These are phyloP conservation scores for Parotocinclus haroldoi DNA, from an alignment of 2,797 vertebrate genomes.

Conservation along the genomic window DNA sequence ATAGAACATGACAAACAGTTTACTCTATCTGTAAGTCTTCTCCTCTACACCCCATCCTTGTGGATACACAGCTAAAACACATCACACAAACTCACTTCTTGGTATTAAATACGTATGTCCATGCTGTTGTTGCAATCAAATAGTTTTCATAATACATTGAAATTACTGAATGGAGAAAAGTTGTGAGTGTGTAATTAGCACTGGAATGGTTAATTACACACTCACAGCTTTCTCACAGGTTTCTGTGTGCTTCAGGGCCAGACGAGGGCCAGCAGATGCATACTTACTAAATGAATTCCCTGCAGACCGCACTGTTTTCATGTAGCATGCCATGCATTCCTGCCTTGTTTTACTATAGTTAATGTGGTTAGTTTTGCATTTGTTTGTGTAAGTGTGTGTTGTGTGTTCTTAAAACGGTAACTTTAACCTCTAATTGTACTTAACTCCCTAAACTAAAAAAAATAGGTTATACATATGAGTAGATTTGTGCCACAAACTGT, in stretches of 20 bases:
- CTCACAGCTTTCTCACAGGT: too few species aligned
- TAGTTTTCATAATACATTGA: not conserved
- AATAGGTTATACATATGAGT: too few species aligned
- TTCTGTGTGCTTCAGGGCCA: conserved; percentile 58
- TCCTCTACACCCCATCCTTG: conserved; percentile 55
- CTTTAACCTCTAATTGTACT: conserved; percentile 16
- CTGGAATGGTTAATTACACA: conserved; percentile 55
- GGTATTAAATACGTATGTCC: conserved; percentile 21
- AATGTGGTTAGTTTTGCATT: conserved; percentile 56
- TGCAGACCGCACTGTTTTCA: conserved; percentile 69
- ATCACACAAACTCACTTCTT: not conserved
- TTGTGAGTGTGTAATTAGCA: conserved; percentile 61
- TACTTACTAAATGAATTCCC: conserved; percentile 69
- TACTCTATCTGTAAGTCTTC: conserved; percentile 64
- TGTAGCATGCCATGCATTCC: conserved; percentile 69
- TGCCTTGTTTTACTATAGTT: conserved; percentile 69
- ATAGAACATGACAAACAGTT: conserved; percentile 76
- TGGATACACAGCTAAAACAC: conserved; percentile 15
- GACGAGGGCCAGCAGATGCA: conserved; percentile 66
- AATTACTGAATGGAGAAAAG: conserved; percentile 31
- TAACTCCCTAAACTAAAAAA: conserved; percentile 15
- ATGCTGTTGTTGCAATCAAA: not conserved
- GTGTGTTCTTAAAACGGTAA: too few species aligned
- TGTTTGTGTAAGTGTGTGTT: not conserved
- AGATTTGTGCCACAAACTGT: conserved; percentile 30